Evolutionary conservation across 1,140 invertebrate genomes (phyloP).

Genomic region (Latrodectus geometricus): DNA sequence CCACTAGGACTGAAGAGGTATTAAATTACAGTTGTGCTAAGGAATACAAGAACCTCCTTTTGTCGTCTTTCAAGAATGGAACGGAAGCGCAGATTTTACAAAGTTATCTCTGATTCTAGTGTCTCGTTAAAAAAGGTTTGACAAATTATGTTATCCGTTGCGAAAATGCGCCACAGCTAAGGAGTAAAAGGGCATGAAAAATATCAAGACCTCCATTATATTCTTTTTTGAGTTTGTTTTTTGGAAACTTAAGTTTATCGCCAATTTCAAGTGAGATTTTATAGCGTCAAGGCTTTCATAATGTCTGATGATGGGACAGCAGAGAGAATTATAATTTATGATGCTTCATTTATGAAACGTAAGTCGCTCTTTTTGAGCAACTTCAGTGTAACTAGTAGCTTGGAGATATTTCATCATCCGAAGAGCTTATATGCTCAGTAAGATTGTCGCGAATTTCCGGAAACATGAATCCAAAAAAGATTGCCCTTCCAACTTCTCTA

Average conservation of each 20-base stretch:
- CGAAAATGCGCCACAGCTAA: not conserved
- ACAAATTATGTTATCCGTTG: slow-evolving; percentile 5
- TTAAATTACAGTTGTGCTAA: slow-evolving; percentile 16
- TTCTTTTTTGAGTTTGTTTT: not conserved
- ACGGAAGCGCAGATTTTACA: not conserved
- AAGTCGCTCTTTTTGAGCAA: not conserved
- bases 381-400: no score
- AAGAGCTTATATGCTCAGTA: no score
- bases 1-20: slow-evolving; percentile 3
- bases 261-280: not conserved
- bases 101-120: slow-evolving; percentile 8
- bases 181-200: slow-evolving; percentile 10
- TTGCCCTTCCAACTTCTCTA: no score
- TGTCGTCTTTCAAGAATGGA: not conserved
- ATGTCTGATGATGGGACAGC: not conserved
- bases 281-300: not conserved
- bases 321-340: not conserved
- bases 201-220: not conserved
- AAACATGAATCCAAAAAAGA: no score
- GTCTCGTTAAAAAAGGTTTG: slow-evolving; percentile 23
- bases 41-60: not conserved
- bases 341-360: not conserved
- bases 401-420: no score
- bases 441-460: no score
- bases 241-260: not conserved